A percentile compares a stretch with the other conserved stretches of the same genome.
phyloP scores from a whole-genome alignment of 2,797 vertebrate genomes.

The Falco peregrinus region DNA sequence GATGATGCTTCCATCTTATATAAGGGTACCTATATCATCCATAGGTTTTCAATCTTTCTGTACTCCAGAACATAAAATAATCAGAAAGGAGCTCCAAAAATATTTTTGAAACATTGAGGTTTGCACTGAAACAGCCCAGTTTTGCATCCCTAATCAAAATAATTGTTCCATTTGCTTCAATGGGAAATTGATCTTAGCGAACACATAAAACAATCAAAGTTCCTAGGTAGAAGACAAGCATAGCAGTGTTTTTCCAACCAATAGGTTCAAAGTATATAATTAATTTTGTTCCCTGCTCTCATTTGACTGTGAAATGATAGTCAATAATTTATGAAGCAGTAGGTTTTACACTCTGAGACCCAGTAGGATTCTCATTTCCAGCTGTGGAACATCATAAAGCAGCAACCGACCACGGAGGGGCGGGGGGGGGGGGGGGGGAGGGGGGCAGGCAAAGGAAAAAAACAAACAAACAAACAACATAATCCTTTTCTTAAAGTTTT shows the following conservation, averaged over 20 bases:
- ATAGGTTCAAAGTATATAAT: not conserved
- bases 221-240: not conserved
- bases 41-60: not conserved
- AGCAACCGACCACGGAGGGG: not conserved
- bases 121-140: not conserved
- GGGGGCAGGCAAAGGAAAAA: too few species aligned
- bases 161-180: not conserved
- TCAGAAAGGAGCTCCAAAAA: not conserved
- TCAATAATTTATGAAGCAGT: not conserved
- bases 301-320: not conserved
- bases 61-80: not conserved
- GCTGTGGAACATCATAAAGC: not conserved
- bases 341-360: not conserved
- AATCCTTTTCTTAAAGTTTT: not conserved
- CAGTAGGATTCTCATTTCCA: not conserved
- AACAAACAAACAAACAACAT: too few species aligned
- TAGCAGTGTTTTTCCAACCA: not conserved
- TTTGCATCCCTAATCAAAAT: not conserved
- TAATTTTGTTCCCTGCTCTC: not conserved
- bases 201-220: not conserved
- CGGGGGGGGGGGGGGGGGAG: too few species aligned
- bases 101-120: not conserved
- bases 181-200: not conserved
- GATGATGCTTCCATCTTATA: not conserved
- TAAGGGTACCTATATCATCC: fast-evolving